Evolutionary conservation across 2,113 vertebrate species (phyloP).

Genomic region (human): GRCh38 chr4:82450001-82450500

Average conservation of each 20-base stretch:
- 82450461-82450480: neutral
- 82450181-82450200: neutral
- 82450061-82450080: neutral
- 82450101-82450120: neutral
- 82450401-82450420: neutral
- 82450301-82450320: neutral
- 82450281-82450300: neutral
- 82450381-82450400: neutral
- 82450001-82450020: neutral
- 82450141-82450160: constrained; percentile 39
- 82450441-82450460: neutral
- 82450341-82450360: neutral
- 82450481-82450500: neutral
- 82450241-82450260: too few species aligned
- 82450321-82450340: neutral
- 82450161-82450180: neutral
- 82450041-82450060: neutral
- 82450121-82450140: neutral
- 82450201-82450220: neutral
- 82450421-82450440: neutral
- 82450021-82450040: neutral
- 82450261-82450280: neutral
- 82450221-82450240: neutral
- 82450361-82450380: neutral
- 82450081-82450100: neutral